Evolutionary conservation across 1,140 invertebrate species (phyloP).

Genomic region (Pseudomyrmex cubaensis): DNA sequence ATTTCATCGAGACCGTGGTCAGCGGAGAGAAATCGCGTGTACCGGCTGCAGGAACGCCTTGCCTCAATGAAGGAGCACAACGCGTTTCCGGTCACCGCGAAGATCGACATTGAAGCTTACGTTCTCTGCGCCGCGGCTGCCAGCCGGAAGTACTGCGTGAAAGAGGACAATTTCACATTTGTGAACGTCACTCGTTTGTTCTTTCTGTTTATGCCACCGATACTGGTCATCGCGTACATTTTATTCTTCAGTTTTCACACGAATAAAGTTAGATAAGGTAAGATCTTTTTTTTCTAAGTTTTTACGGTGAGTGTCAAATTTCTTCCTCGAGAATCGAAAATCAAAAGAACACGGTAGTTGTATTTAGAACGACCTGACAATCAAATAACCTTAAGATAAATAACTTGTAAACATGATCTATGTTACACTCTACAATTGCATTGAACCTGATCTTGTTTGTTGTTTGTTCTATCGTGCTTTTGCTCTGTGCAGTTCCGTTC

Average conservation of each 20-base stretch:
- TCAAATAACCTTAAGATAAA: neutral
- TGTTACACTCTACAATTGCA: neutral
- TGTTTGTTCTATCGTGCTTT: neutral
- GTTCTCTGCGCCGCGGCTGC: conserved; percentile 76
- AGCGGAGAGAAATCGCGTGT: conserved; percentile 74
- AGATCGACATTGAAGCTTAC: conserved; percentile 79
- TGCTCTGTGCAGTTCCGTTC: neutral
- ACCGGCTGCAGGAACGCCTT: conserved; percentile 67
- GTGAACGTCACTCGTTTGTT: conserved; percentile 66
- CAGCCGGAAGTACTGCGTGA: conserved; percentile 74
- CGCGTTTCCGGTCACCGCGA: conserved; percentile 70
- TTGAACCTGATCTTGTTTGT: neutral
- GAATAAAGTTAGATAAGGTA: neutral
- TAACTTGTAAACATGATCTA: neutral
- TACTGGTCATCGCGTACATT: conserved; percentile 45
- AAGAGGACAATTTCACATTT: conserved; percentile 71
- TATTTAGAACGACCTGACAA: no score
- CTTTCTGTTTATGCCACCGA: conserved; percentile 24
- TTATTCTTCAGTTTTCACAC: neutral
- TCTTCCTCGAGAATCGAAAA: no score
- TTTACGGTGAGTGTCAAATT: no score
- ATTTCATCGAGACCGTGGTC: conserved; percentile 71
- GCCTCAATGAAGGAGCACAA: conserved; percentile 67
- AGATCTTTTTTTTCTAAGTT: no score
- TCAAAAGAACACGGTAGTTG: no score